These are phyloP conservation scores for Habropoda laboriosa DNA, from an alignment of 1,140 invertebrate species.

Conservation along the genomic window DNA sequence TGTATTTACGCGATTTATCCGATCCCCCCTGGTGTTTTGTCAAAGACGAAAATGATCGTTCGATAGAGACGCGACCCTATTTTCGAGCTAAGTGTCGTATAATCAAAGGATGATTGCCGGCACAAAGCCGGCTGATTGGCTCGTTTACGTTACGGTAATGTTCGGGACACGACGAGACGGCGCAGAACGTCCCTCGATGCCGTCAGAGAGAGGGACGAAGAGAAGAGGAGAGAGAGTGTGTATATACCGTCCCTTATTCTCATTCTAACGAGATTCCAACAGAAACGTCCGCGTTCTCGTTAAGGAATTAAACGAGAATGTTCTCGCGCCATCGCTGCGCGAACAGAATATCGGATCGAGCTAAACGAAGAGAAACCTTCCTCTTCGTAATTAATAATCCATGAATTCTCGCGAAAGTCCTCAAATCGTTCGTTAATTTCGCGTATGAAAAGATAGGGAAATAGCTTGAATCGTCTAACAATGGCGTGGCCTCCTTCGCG, in stretches of 20 bases:
- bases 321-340: constrained; percentile 5
- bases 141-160: constrained; percentile 74
- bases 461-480: constrained; percentile 7
- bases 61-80: constrained; percentile 57
- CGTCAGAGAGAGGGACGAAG: background rate
- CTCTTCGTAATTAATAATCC: constrained; percentile 34
- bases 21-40: constrained; percentile 16
- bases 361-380: constrained; percentile 17
- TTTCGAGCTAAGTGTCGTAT: constrained; percentile 71
- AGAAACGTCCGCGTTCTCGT: constrained; percentile 44
- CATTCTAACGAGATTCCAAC: constrained; percentile 44
- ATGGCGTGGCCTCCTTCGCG: background rate
- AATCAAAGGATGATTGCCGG: constrained; percentile 76
- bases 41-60: constrained; percentile 56
- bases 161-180: constrained; percentile 48
- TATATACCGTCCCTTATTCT: background rate
- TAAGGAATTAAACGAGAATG: constrained; percentile 46
- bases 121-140: constrained; percentile 78
- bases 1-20: constrained; percentile 28
- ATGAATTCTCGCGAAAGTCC: background rate
- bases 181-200: constrained; percentile 26
- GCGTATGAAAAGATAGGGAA: constrained; percentile 16
- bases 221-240: no score
- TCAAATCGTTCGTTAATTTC: constrained; percentile 38
- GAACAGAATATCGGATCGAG: constrained; percentile 6